phyloP scores from a whole-genome alignment of 2,888 invertebrate genomes.

The Dynastes grantii region DNA sequence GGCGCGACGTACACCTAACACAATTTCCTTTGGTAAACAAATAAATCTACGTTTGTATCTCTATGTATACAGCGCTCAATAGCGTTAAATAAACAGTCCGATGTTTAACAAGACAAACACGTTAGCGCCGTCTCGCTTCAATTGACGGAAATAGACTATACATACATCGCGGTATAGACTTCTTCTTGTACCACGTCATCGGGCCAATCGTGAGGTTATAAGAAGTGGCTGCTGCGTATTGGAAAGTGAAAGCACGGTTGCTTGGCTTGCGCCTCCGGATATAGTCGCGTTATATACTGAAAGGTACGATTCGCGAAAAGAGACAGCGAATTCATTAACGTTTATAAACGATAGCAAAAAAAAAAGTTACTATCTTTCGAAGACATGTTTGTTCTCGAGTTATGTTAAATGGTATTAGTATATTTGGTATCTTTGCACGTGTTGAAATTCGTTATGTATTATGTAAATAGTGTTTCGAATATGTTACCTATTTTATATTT shows the following conservation, averaged over 20 bases:
- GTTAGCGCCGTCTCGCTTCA: conserved; percentile 32
- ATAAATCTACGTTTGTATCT: conserved; percentile 26
- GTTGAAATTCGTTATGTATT: conserved; percentile 9
- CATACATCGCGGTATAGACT: too few relatives aligned
- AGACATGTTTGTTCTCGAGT: neutral
- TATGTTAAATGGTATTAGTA: neutral
- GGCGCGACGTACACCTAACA: conserved; percentile 9
- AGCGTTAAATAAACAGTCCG: conserved; percentile 33
- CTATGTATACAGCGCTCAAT: conserved; percentile 21
- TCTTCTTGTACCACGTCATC: conserved; percentile 26
- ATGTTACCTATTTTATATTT: conserved; percentile 15
- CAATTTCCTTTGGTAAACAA: conserved; percentile 34
- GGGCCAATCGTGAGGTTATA: conserved; percentile 10
- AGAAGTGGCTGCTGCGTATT: conserved; percentile 15
- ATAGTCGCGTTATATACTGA: conserved; percentile 15
- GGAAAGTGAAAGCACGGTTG: conserved; percentile 34
- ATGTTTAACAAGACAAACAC: conserved; percentile 31
- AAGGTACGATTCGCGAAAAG: conserved; percentile 16
- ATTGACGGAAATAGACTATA: conserved; percentile 28
- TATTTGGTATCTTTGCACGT: neutral
- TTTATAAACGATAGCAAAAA: conserved; percentile 2
- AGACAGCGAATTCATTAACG: conserved; percentile 37
- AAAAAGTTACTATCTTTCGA: conserved; percentile 9
- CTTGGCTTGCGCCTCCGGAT: conserved; percentile 13
- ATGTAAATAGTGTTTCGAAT: conserved; percentile 10